A percentile compares a stretch with the other conserved stretches of the same genome.
These are phyloP conservation scores for Psittacara wagleri DNA, from an alignment of 2,113 vertebrate genomes.

Conservation along the genomic window DNA sequence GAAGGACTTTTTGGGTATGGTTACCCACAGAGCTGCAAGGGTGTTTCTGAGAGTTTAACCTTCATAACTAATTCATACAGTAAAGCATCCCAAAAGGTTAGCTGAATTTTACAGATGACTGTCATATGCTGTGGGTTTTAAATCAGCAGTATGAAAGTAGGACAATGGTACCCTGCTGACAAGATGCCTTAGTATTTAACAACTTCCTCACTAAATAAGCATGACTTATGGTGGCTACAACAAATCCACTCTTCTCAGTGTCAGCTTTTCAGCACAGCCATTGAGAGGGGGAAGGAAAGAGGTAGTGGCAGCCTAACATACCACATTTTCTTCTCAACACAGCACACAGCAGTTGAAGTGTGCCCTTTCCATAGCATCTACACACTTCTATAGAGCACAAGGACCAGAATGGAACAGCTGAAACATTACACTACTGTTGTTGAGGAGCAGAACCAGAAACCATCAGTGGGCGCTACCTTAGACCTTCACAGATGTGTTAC, in stretches of 20 bases:
- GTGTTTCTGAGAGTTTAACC: background rate
- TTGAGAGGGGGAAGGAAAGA: background rate
- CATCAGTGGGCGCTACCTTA: fast-evolving
- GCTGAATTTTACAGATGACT: background rate
- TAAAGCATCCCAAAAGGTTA: background rate
- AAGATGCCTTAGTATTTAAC: background rate
- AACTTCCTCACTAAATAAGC: background rate
- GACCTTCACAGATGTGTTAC: background rate
- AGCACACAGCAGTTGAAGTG: fast-evolving
- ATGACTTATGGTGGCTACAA: background rate
- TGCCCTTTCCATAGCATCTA: background rate
- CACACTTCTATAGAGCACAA: fast-evolving
- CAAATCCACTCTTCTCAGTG: background rate
- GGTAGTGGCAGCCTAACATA: background rate
- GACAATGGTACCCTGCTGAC: background rate
- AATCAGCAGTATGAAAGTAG: background rate
- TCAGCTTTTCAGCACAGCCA: background rate
- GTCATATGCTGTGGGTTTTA: background rate
- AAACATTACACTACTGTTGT: background rate
- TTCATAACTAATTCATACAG: background rate
- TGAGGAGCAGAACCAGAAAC: background rate
- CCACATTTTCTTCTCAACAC: background rate
- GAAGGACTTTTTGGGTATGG: fast-evolving
- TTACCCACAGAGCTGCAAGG: background rate
- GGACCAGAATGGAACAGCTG: background rate